Base-by-base conservation (phyloP, 2,888 invertebrate species). In the Noctua janthe region DNA sequence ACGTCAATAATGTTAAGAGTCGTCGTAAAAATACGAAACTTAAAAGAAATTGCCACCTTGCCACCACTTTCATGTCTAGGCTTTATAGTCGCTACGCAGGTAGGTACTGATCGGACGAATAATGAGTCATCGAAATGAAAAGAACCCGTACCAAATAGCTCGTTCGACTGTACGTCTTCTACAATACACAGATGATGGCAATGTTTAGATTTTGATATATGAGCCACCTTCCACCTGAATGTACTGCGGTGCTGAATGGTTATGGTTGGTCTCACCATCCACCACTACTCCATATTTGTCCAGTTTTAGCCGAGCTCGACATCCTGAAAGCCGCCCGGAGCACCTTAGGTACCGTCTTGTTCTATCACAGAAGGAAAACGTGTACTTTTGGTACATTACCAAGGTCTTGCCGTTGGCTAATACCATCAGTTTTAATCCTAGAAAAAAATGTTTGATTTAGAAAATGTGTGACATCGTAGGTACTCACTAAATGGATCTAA, bases 181-280 rank as follows among this genome's bases (percentile, higher is more conserved):
- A 35, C 8, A 62, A 29, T 62, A 39, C 35, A 10, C 35, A 35
- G 35, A 4, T 10, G 35, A 64, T 35, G 17, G 4, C 20, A 64
- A 35, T 64, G 35, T 35, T 64, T n/a, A 85, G 15, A 88, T n/a
- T 78, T 76, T 74, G 17, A 84, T 11, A 71, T 75, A 85, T 17
- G 1, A 15, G 0, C 89, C 89, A 35, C 66, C 23, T 15, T 29
- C 7, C 13, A 89, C 74, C 72, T 76, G 88, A 20, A 88, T 23
- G 74, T 90, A 93, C 8, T 82, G 81, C 1, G 91, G 86, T 1
- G 92, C 90, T 1, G 91, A 90, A 4, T 95, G 94, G 56, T 91
- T 93, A 73, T 95, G 94, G 6, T 82, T 71, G 0, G 88, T 80
- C 1, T 89, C 66, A 17, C 85, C 67, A 17, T 70, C 84, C 1